phyloP scores from a whole-genome alignment of 2,113 vertebrate species.

The Zapus hudsonius region DNA sequence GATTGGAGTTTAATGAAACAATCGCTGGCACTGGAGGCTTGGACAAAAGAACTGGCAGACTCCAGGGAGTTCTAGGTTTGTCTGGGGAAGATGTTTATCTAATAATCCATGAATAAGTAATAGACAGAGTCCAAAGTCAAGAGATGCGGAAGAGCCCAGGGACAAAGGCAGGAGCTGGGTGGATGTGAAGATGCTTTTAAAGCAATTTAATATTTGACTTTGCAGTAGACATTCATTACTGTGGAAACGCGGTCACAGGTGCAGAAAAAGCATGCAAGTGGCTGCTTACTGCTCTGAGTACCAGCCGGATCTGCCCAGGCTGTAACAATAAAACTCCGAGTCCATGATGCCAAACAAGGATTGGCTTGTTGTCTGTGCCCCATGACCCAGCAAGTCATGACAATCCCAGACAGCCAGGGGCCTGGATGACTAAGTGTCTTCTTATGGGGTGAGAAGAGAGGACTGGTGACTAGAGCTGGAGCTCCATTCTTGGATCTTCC shows the following conservation, averaged over 20 bases:
- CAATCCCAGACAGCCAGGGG: neutral
- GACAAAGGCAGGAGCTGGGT: conserved; percentile 25
- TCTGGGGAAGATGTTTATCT: conserved; percentile 73
- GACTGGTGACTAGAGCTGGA: neutral
- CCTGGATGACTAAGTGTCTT: neutral
- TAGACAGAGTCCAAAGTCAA: conserved; percentile 56
- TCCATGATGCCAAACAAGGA: neutral
- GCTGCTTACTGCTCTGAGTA: neutral
- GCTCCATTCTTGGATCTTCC: neutral
- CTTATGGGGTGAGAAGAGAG: neutral
- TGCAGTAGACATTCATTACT: neutral
- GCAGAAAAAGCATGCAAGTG: neutral
- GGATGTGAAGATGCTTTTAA: conserved; percentile 48
- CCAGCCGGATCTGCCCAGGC: neutral
- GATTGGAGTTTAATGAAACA: conserved; percentile 79
- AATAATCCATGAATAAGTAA: conserved; percentile 79
- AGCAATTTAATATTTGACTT: conserved; percentile 55
- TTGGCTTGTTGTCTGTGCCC: neutral
- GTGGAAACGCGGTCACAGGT: neutral
- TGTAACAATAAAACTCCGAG: neutral
- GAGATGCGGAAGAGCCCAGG: conserved; percentile 33
- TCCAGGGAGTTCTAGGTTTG: conserved; percentile 56
- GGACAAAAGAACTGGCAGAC: neutral
- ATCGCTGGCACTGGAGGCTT: conserved; percentile 46
- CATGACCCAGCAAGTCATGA: neutral